These are phyloP conservation scores for Xenopus tropicalis DNA, from an alignment of 2,113 vertebrate species.

Conservation along the genomic window UCB_Xtro_10.0 CM004448.2:35371001-35371500, in stretches of 20 bases:
- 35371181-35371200: conserved; percentile 27
- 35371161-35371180: conserved; percentile 20
- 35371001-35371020: conserved; percentile 17
- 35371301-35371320: too few relatives aligned
- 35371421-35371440: too few relatives aligned
- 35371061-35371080: conserved; percentile 26
- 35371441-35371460: too few relatives aligned
- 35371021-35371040: conserved; percentile 39
- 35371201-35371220: conserved; percentile 26
- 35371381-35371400: too few relatives aligned
- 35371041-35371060: conserved; percentile 35
- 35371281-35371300: too few relatives aligned
- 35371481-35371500: too few relatives aligned
- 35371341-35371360: too few relatives aligned
- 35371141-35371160: conserved; percentile 38
- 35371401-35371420: too few relatives aligned
- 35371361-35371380: too few relatives aligned
- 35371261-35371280: conserved; percentile 23
- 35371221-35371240: conserved; percentile 29
- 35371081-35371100: conserved; percentile 39
- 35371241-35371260: conserved; percentile 39
- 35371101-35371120: conserved; percentile 42
- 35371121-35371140: conserved; percentile 31
- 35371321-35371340: too few relatives aligned
- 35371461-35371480: too few relatives aligned